Base-by-base conservation (phyloP, 2,797 vertebrate genomes). In the Aldrovandia affinis region DNA sequence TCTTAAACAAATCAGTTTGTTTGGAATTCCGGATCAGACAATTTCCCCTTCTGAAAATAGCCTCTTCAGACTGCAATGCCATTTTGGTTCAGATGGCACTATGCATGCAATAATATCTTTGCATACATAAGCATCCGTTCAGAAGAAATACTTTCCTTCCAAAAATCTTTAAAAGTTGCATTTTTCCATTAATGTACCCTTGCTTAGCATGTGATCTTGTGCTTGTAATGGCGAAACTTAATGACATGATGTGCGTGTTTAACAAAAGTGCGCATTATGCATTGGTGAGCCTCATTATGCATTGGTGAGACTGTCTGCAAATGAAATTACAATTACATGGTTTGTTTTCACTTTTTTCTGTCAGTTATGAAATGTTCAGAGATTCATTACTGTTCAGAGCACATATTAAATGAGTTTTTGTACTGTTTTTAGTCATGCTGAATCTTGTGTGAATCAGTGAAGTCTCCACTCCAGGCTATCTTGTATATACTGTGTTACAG, bases 1-100 rank as follows among this genome's bases (percentile, higher is more conserved):
- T 73, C 73, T 77, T 42, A 44, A 47, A 77, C 68, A 70, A 47
- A 47, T 44, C 22, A 77, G 20, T 22, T 44, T 77, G 73, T 22
- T 77, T 25, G 42, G 42, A 77, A 77, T 22, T 44, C 39, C 73
- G 44, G 73, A 44, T 77, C 39, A 47, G 39, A 47, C 42, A 77
- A 47, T 44, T 44, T 77, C 22, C 73, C 39, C 25, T 25, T 77
- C 20, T 77, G 73, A 77, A 77, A 77, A 77, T 44, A 73, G 68
- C 68, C 20, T 73, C 14, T n/a, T 47, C 73, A 44, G 68, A 2
- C 73, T 44, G 73, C 42, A 42, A 39, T 73, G 68, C 20, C 14
- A n/a, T 77, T 77, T 47, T 25, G 39, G 73, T 20, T 44, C 22
- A 47, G 73, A n/a, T 77, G 73, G 73, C 39, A 47, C 7, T 47